Base-by-base conservation (phyloP, 2,113 vertebrate genomes). In the Peromyscus leucopus region DNA sequence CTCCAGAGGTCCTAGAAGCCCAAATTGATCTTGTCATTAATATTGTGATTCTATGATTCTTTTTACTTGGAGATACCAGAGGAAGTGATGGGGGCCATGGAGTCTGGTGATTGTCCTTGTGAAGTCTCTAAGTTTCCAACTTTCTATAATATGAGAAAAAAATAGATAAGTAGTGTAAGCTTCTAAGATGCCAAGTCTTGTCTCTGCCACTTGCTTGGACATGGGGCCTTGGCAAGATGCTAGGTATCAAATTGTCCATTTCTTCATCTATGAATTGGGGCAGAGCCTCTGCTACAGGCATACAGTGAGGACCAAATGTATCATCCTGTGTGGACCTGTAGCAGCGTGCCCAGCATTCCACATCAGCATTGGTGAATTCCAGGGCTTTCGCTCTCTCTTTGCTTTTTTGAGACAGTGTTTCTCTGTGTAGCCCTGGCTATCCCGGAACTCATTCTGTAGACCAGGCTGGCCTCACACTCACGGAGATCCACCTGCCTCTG, bases 131-230 rank as follows among this genome's bases (percentile, higher is more conserved):
- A 80, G 31, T 78, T 48, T 33, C 31, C 51, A 79, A 5, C 11
- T 79, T 93, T 91, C 69, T 93, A 80, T 80, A 21, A 9, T 39
- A 87, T 61, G 42, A 90, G 26, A 69, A 92, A 87, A 87, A 51
- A 76, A 46, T 16, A 86, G 82, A 88, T 51, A 42, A 17, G 36
- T 46, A 39, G 24, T 48, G n/a, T n/a, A 63, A 59, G 31, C 7
- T 75, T 57, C 80, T 61, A 74, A 42, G n/a, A 51, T 69, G 61
- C 75, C 61, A 75, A 2, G 48, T 72, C 39, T 78, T 17, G 33
- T 48, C 67, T 89, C 72, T 87, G 15, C 22, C 61, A n/a, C 28
- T 87, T 57, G 79, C 51, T 72, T 22, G 28, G 31, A 8, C 46
- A 4, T 26, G 28, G 39, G 83, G 46, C 61, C n/a, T 69, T 59